A percentile compares a stretch with the other conserved stretches of the same genome.
These are phyloP conservation scores for Tragelaphus strepsiceros DNA, from an alignment of 2,113 vertebrate species.

Conservation along the genomic window DNA sequence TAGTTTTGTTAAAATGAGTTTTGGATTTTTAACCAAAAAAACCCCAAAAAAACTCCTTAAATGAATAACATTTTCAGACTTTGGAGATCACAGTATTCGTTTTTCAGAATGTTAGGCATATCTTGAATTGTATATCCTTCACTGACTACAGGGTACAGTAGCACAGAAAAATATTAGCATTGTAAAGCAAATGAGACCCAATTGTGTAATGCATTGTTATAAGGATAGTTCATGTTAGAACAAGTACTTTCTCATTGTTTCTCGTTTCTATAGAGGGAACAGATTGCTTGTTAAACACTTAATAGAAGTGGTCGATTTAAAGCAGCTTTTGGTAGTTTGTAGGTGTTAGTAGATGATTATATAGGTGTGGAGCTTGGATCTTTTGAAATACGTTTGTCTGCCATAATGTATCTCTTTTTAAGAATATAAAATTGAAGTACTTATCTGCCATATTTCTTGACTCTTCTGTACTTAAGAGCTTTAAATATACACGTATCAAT, in stretches of 20 bases:
- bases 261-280: constrained; percentile 26
- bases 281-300: constrained; percentile 32
- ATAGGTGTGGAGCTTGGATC: neutral
- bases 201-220: neutral
- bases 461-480: neutral
- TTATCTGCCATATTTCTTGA: neutral
- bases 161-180: neutral
- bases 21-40: neutral
- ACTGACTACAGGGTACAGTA: neutral
- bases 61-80: neutral
- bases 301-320: constrained; percentile 25
- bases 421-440: neutral
- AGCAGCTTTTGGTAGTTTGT: neutral
- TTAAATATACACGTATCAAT: neutral
- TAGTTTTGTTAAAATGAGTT: neutral
- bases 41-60: neutral
- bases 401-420: neutral
- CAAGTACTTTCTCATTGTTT: constrained; percentile 35
- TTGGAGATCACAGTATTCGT: neutral
- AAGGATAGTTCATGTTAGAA: constrained; percentile 32
- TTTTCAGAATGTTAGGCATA: neutral
- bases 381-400: constrained; percentile 23
- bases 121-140: neutral
- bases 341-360: neutral
- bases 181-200: neutral